phyloP scores from a whole-genome alignment of 2,113 vertebrate species.

The Scomber colias region DNA sequence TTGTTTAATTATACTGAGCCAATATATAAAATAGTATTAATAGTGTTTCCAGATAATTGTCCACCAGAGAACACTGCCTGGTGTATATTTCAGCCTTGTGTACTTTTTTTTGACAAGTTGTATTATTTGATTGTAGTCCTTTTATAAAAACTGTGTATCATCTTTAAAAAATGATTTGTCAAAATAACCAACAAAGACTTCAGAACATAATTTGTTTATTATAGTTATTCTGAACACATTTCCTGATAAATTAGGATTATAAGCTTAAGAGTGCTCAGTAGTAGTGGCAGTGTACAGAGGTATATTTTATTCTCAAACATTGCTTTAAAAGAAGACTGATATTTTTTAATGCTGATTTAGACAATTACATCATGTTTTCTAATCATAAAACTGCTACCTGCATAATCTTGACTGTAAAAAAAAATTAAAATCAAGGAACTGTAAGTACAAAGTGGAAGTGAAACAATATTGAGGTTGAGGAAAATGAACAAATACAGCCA shows the following conservation, averaged over 20 bases:
- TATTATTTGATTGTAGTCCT: too few relatives aligned
- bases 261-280: constrained; percentile 28
- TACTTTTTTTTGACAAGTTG: too few relatives aligned
- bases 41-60: too few relatives aligned
- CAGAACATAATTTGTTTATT: constrained; percentile 33
- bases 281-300: constrained; percentile 43
- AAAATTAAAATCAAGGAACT: not conserved
- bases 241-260: constrained; percentile 30
- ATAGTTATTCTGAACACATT: constrained; percentile 27
- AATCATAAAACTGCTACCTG: constrained; percentile 3
- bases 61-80: too few relatives aligned
- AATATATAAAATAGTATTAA: too few relatives aligned
- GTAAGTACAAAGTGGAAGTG: not conserved
- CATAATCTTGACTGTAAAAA: not conserved
- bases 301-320: constrained; percentile 22
- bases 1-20: too few relatives aligned
- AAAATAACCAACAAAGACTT: constrained; percentile 4
- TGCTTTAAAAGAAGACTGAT: not conserved
- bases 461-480: not conserved
- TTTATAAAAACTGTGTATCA: too few relatives aligned
- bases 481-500: too few relatives aligned
- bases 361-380: not conserved
- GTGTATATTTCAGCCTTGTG: too few relatives aligned
- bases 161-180: not conserved
- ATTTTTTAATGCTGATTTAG: not conserved